Conservation (phyloP, 2,797 vertebrate genomes). For the Gallinago solitaria region DNA sequence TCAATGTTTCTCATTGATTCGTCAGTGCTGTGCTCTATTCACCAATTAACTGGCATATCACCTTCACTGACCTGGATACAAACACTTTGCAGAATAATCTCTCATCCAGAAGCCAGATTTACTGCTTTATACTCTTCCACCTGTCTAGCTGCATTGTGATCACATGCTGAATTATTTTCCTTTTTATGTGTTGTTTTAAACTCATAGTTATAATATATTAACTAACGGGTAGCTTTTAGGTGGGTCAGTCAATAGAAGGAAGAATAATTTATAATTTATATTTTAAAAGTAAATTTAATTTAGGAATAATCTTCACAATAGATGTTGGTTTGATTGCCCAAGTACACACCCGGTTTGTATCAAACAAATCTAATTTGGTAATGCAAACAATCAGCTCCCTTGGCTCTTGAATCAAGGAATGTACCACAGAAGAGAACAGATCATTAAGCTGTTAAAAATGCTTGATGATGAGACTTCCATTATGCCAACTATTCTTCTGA, state of each 20-base stretch:
- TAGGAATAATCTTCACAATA: background rate
- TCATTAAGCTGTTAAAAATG: background rate
- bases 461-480: background rate
- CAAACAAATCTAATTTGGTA: constrained; percentile 16
- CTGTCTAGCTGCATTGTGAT: constrained; percentile 10
- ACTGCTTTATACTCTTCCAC: constrained; percentile 40
- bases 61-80: constrained; percentile 45
- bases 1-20: constrained; percentile 15
- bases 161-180: background rate
- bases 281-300: constrained; percentile 41
- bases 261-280: constrained; percentile 4
- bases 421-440: background rate
- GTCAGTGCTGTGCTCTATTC: background rate
- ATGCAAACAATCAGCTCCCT: background rate
- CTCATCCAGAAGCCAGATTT: constrained; percentile 23
- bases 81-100: background rate
- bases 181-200: constrained; percentile 1
- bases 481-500: background rate
- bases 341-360: background rate
- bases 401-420: background rate
- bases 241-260: background rate
- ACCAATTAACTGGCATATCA: constrained; percentile 35
- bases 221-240: background rate
- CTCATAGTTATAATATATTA: background rate
- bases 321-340: background rate